Conservation (phyloP, 2,113 vertebrate species). For the Indri indri region DNA sequence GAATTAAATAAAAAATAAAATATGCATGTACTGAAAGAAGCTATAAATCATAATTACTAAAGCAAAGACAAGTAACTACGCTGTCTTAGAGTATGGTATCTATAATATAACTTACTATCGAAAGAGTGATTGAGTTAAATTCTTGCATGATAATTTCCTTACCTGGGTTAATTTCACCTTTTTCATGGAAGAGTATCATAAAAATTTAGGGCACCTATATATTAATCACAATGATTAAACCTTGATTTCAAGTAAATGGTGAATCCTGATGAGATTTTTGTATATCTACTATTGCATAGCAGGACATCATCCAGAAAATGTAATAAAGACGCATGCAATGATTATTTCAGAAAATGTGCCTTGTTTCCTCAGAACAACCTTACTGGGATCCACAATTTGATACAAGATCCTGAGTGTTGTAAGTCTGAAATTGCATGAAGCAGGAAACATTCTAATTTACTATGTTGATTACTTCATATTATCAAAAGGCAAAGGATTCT, state of each 20-base stretch:
- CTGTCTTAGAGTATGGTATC: background rate
- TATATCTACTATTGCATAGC: background rate
- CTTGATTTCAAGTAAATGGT: background rate
- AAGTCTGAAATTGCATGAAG: background rate
- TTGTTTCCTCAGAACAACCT: background rate
- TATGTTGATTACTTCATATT: background rate
- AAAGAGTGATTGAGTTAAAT: background rate
- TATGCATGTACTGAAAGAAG: background rate
- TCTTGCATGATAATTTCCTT: background rate
- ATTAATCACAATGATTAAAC: background rate
- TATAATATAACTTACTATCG: background rate
- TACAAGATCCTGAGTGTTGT: background rate
- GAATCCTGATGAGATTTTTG: background rate
- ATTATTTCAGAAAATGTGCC: background rate
- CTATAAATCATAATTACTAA: slow-evolving; percentile 76
- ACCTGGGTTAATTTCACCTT: background rate
- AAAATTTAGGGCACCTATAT: background rate
- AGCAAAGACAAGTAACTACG: background rate
- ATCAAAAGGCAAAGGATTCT: background rate
- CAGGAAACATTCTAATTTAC: background rate
- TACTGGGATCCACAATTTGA: background rate
- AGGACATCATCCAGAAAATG: background rate
- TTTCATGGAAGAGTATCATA: background rate
- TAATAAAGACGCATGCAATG: background rate
- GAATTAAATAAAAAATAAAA: slow-evolving; percentile 68